These are phyloP conservation scores for Phalanger gymnotis DNA, from an alignment of 2,797 vertebrate genomes.

Conservation along the genomic window DNA sequence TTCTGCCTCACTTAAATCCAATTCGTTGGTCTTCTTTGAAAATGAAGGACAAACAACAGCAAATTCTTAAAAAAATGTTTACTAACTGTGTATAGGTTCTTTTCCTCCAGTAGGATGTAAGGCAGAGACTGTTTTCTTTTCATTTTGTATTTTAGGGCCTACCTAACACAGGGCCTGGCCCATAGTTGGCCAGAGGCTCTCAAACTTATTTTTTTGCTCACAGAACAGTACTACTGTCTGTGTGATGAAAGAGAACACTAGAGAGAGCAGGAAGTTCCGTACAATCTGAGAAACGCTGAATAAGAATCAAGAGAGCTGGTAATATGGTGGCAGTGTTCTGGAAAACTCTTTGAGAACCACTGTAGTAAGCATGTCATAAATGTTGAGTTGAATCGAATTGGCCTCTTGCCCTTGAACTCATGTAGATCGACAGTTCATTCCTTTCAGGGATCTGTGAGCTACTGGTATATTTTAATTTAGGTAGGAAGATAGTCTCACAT, in stretches of 20 bases:
- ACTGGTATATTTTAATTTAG: conserved; percentile 38
- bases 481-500: conserved; percentile 23
- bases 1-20: too few relatives aligned
- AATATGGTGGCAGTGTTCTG: not conserved
- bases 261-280: not conserved
- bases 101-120: not conserved
- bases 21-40: too few relatives aligned
- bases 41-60: too few relatives aligned
- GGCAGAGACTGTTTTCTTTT: not conserved
- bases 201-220: not conserved
- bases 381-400: not conserved
- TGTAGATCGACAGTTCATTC: not conserved
- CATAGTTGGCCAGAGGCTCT: not conserved
- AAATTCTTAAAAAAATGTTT: not conserved
- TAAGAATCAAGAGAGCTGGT: not conserved
- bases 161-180: not conserved
- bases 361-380: not conserved
- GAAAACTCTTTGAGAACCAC: not conserved
- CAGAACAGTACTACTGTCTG: not conserved
- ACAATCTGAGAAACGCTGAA: not conserved
- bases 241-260: not conserved
- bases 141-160: not conserved
- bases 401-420: not conserved
- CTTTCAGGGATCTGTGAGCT: conserved; percentile 1
- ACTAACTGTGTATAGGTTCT: not conserved